These are phyloP conservation scores for Brachyptera putata DNA, from an alignment of 2,888 invertebrate species.

Conservation along the genomic window DNA sequence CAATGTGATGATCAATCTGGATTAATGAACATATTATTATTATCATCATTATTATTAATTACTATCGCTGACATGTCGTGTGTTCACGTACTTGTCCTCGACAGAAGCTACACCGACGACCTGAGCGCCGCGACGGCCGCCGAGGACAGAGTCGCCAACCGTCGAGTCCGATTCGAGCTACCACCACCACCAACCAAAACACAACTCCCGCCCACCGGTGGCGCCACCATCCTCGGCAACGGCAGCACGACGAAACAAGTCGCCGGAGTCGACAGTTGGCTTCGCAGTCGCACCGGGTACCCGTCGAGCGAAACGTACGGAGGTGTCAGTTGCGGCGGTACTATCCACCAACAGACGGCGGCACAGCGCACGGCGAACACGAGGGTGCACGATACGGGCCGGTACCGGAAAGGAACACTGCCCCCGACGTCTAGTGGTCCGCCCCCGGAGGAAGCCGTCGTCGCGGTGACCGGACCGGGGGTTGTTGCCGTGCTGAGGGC, in stretches of 20 bases:
- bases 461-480: conserved; percentile 21
- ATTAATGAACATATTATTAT: no score
- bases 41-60: no score
- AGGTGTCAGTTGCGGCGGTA: no score
- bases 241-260: conserved; percentile 25
- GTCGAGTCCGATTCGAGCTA: conserved; percentile 30
- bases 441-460: conserved; percentile 17
- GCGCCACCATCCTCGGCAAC: conserved; percentile 21
- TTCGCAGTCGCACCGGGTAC: conserved; percentile 26
- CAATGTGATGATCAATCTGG: no score
- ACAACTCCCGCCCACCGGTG: conserved; percentile 5
- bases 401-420: conserved; percentile 31
- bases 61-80: no score
- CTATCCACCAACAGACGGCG: not conserved
- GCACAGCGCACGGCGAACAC: conserved; percentile 12
- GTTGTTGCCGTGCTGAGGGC: conserved; percentile 47
- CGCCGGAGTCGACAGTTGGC: conserved; percentile 32
- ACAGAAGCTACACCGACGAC: conserved; percentile 26
- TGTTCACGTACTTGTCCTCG: no score
- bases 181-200: conserved; percentile 26
- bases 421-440: conserved; percentile 26
- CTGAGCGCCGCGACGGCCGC: conserved; percentile 17
- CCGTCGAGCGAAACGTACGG: conserved; percentile 8
- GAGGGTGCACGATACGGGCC: conserved; percentile 28
- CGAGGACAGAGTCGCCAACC: not conserved